phyloP scores from a whole-genome alignment of 1,140 invertebrate genomes.

The Wasmannia auropunctata region DNA sequence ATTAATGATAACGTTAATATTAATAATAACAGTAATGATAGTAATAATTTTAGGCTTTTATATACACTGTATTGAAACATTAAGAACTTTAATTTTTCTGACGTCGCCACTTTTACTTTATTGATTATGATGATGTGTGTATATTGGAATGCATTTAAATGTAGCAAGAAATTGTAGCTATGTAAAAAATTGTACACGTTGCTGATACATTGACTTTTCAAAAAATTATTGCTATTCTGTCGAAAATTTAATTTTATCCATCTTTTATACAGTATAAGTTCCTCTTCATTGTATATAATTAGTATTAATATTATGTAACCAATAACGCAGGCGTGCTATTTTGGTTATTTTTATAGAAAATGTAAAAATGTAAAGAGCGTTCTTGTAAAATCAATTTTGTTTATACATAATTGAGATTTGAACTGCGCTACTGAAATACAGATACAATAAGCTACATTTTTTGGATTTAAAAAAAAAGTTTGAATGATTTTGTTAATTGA shows the following conservation, averaged over 20 bases:
- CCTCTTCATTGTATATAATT: slow-evolving; percentile 48
- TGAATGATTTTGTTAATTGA: slow-evolving; percentile 46
- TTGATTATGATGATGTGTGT: not conserved
- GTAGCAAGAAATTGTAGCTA: not conserved
- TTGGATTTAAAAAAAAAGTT: slow-evolving; percentile 39
- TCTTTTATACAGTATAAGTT: slow-evolving; percentile 55
- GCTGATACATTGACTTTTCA: slow-evolving; percentile 51
- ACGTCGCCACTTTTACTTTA: not conserved
- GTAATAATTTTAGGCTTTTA: slow-evolving; percentile 47
- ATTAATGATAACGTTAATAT: slow-evolving; percentile 42
- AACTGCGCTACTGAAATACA: not conserved
- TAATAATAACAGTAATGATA: slow-evolving; percentile 33
- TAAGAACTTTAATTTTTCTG: not conserved
- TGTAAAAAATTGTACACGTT: slow-evolving; percentile 10
- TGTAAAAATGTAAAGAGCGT: slow-evolving; percentile 66
- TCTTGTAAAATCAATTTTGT: slow-evolving; percentile 62
- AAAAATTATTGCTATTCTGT: slow-evolving; percentile 49
- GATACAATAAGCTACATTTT: slow-evolving; percentile 9
- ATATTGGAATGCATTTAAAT: slow-evolving; percentile 51
- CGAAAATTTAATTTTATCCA: slow-evolving; percentile 35
- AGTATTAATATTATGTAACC: slow-evolving; percentile 50
- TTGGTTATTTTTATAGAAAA: slow-evolving; percentile 66
- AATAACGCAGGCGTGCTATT: slow-evolving; percentile 38
- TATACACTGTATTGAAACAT: slow-evolving; percentile 25
- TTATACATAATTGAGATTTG: slow-evolving; percentile 32